A percentile compares a stretch with the other conserved stretches of the same genome.
These are phyloP conservation scores for Ptyas mucosa DNA, from an alignment of 2,113 vertebrate species.

Conservation along the genomic window DNA sequence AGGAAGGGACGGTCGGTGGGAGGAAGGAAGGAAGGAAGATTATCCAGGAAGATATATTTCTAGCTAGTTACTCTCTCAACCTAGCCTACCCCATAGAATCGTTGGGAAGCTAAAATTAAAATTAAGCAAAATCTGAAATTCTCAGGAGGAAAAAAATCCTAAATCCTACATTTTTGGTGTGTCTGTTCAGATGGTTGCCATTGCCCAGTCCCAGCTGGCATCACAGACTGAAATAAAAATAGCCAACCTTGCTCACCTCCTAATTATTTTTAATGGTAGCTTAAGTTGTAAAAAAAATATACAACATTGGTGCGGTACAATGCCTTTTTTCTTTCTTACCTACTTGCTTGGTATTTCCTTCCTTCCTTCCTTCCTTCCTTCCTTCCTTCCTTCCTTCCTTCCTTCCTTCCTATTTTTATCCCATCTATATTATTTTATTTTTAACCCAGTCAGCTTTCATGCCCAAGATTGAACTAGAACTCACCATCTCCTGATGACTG, in stretches of 20 bases:
- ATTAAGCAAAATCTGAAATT: background rate
- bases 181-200: background rate
- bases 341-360: too few species aligned
- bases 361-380: background rate
- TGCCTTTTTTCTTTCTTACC: too few species aligned
- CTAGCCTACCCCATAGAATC: background rate
- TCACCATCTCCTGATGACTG: background rate
- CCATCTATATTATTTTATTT: background rate
- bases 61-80: background rate
- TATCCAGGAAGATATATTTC: background rate
- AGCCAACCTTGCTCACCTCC: background rate
- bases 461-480: background rate
- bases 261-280: background rate
- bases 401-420: too few species aligned
- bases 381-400: background rate
- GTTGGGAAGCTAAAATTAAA: background rate
- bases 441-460: background rate
- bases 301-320: too few species aligned
- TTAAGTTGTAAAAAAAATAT: background rate
- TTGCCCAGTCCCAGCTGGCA: background rate
- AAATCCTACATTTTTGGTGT: background rate
- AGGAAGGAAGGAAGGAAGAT: background rate
- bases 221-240: background rate
- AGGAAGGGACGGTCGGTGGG: too few species aligned
- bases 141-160: background rate